Evolutionary conservation across 2,888 invertebrate genomes (phyloP).

Genomic region (Dione juno): DNA sequence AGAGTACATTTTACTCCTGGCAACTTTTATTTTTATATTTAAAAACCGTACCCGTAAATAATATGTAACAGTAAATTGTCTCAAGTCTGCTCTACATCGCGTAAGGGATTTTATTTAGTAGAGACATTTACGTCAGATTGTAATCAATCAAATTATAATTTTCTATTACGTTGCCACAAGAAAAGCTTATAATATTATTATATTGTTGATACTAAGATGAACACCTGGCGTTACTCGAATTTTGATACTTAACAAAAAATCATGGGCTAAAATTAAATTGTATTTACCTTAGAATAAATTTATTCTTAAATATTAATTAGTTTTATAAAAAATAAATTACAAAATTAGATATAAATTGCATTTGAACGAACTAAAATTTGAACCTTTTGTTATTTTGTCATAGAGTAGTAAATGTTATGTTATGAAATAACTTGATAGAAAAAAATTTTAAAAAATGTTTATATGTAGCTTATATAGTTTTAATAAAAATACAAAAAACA

Average conservation of each 20-base stretch:
- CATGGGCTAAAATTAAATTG: neutral
- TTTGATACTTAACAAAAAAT: neutral
- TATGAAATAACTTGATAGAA: too few species aligned
- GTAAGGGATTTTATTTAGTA: conserved; percentile 32
- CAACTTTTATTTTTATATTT: too few species aligned
- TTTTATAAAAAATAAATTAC: too few species aligned
- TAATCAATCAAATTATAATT: conserved; percentile 41
- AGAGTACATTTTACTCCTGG: too few species aligned
- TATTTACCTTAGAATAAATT: neutral
- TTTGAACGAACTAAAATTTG: too few species aligned
- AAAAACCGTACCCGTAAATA: too few species aligned
- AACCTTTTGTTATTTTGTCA: too few species aligned
- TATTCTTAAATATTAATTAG: neutral
- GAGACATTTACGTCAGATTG: conserved; percentile 37
- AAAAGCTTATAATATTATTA: conserved; percentile 1
- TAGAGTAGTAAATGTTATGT: too few species aligned
- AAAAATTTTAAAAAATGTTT: too few species aligned
- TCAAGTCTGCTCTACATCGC: conserved; percentile 22
- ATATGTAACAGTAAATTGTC: conserved; percentile 10
- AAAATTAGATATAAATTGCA: too few species aligned
- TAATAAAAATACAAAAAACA: too few species aligned
- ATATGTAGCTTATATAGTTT: too few species aligned
- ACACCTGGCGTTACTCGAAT: neutral
- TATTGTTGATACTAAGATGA: neutral
- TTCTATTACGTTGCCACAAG: conserved; percentile 27